A percentile compares a stretch with the other conserved stretches of the same genome.
phyloP scores from a whole-genome alignment of 1,140 invertebrate genomes.

The Cydia fagiglandana region DNA sequence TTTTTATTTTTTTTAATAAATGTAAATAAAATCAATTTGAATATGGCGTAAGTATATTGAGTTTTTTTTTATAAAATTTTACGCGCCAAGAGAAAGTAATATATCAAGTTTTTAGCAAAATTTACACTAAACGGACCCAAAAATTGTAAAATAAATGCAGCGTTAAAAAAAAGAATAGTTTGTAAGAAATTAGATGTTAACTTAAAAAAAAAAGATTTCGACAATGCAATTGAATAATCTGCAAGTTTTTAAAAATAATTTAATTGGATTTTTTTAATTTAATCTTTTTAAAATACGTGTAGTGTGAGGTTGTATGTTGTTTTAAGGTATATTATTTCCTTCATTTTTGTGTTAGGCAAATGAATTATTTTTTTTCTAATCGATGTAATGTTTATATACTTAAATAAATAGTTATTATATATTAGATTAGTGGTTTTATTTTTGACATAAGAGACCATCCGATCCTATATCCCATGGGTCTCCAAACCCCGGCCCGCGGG shows the following conservation, averaged over 20 bases:
- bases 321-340: conserved; percentile 66
- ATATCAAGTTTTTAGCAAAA: conserved; percentile 51
- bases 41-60: conserved; percentile 39
- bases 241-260: conserved; percentile 56
- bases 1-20: conserved; percentile 42
- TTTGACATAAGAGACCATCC: conserved; percentile 24
- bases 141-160: conserved; percentile 59
- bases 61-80: conserved; percentile 45
- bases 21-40: conserved; percentile 64
- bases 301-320: conserved; percentile 73
- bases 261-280: conserved; percentile 55
- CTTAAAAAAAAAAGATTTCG: conserved; percentile 53
- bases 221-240: conserved; percentile 44
- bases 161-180: conserved; percentile 58
- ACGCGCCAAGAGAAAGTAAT: conserved; percentile 36
- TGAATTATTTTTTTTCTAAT: conserved; percentile 73
- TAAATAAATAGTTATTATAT: conserved; percentile 79
- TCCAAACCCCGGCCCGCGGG: too few relatives aligned
- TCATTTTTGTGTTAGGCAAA: conserved; percentile 71
- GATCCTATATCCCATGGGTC: too few relatives aligned
- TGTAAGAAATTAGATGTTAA: conserved; percentile 60
- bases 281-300: conserved; percentile 61
- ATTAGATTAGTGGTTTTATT: conserved; percentile 73
- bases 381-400: conserved; percentile 76
- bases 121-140: conserved; percentile 68